These are phyloP conservation scores for Trichomalopsis sarcophagae DNA, from an alignment of 1,140 invertebrate species.

Conservation along the genomic window DNA sequence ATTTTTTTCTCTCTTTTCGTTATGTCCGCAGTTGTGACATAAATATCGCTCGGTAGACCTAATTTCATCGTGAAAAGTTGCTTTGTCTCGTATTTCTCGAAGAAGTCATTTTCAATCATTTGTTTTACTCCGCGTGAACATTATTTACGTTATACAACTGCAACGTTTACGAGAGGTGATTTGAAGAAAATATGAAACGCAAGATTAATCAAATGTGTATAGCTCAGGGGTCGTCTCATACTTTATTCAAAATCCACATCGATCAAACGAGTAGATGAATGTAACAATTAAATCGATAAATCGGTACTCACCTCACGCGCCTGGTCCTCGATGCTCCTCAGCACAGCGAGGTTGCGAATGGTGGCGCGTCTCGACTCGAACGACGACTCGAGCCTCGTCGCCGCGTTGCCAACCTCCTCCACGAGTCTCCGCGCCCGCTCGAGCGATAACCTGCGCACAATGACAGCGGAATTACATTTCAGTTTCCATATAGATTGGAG, in stretches of 20 bases:
- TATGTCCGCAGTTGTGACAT: background rate
- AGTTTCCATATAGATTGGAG: background rate
- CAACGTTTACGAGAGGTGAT: too few species aligned
- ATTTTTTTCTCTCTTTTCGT: background rate
- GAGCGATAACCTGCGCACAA: constrained; percentile 62
- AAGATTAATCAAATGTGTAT: too few species aligned
- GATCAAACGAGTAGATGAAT: background rate
- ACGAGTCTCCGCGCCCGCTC: constrained; percentile 69
- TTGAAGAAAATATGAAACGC: too few species aligned
- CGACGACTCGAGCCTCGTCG: constrained; percentile 70
- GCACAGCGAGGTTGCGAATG: constrained; percentile 71
- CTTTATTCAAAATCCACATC: background rate
- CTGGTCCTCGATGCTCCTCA: constrained; percentile 73
- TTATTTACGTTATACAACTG: too few species aligned
- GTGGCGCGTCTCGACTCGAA: constrained; percentile 72
- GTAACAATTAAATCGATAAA: constrained; percentile 26
- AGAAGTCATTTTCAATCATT: too few species aligned
- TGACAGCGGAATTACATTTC: constrained; percentile 16
- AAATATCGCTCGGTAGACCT: too few species aligned
- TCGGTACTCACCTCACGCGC: constrained; percentile 69
- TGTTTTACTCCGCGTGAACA: too few species aligned
- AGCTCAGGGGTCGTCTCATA: too few species aligned
- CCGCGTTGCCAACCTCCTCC: constrained; percentile 72
- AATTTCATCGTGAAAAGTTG: too few species aligned
- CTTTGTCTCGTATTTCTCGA: too few species aligned